phyloP scores from a whole-genome alignment of 2,113 vertebrate species.

The Cromileptes altivelis region DNA sequence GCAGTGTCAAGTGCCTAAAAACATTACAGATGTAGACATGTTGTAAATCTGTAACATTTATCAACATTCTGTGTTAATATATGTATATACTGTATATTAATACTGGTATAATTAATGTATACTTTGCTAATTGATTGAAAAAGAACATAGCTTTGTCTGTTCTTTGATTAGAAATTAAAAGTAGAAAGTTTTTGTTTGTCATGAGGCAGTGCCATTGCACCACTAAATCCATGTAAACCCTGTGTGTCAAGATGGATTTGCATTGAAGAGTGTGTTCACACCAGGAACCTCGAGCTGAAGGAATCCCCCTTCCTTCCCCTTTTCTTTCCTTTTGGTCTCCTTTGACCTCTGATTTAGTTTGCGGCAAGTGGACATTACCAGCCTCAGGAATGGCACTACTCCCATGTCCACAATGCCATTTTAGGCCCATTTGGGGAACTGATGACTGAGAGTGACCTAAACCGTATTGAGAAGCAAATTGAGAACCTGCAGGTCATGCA shows the following conservation, averaged over 20 bases:
- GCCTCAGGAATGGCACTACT: slow-evolving; percentile 90
- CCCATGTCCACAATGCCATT: slow-evolving; percentile 86
- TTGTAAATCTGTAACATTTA: slow-evolving; percentile 14
- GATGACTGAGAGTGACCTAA: slow-evolving; percentile 92
- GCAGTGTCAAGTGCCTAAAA: slow-evolving; percentile 25
- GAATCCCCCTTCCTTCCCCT: slow-evolving; percentile 81
- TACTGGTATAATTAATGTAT: too few relatives aligned
- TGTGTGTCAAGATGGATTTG: slow-evolving; percentile 82
- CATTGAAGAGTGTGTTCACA: slow-evolving; percentile 75
- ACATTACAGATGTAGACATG: slow-evolving; percentile 19
- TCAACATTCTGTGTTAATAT: not conserved
- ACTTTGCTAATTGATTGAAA: not conserved
- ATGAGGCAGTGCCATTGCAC: slow-evolving; percentile 89
- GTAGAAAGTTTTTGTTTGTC: slow-evolving; percentile 48
- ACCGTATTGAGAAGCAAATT: slow-evolving; percentile 94
- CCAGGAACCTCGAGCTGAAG: slow-evolving; percentile 82
- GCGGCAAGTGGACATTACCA: slow-evolving; percentile 87
- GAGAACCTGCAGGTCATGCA: slow-evolving; percentile 96
- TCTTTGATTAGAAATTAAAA: slow-evolving; percentile 51
- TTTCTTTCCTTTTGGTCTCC: slow-evolving; percentile 79
- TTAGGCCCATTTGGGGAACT: slow-evolving; percentile 92
- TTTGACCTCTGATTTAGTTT: slow-evolving; percentile 90
- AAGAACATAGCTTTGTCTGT: slow-evolving; percentile 52
- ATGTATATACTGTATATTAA: not conserved
- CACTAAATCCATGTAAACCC: slow-evolving; percentile 91